These are phyloP conservation scores for Melanargia galathea DNA, from an alignment of 2,888 invertebrate genomes.

Conservation along the genomic window DNA sequence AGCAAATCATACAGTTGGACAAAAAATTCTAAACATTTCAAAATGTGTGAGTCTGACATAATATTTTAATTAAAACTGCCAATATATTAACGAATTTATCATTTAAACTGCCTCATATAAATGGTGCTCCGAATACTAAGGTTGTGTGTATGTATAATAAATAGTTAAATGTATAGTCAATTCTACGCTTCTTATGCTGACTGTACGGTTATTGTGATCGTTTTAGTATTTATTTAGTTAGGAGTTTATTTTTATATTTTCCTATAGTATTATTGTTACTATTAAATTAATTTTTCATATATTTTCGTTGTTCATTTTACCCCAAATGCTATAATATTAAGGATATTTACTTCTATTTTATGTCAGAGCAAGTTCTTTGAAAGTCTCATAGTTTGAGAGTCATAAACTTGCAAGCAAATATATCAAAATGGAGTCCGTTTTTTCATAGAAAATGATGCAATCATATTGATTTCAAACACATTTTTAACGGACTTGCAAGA, in stretches of 20 bases:
- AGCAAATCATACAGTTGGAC: too few species aligned
- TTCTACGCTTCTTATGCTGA: conserved; percentile 14
- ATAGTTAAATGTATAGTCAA: conserved; percentile 24
- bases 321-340: background rate
- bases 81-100: conserved; percentile 2
- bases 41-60: background rate
- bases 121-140: conserved; percentile 17
- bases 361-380: too few species aligned
- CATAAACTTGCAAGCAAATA: too few species aligned
- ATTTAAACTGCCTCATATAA: conserved; percentile 12
- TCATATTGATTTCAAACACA: too few species aligned
- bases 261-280: conserved; percentile 23
- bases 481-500: too few species aligned
- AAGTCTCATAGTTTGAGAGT: too few species aligned
- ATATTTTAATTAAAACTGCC: background rate
- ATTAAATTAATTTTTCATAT: conserved; percentile 10
- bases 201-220: conserved; percentile 27
- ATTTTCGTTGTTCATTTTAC: background rate
- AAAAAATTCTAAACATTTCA: too few species aligned
- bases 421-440: too few species aligned
- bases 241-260: conserved; percentile 14
- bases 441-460: too few species aligned
- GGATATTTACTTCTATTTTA: too few species aligned
- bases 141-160: conserved; percentile 20
- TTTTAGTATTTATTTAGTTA: conserved; percentile 30